Evolutionary conservation across 2,113 vertebrate genomes (phyloP).

Genomic region (Eubucco bourcierii): DNA sequence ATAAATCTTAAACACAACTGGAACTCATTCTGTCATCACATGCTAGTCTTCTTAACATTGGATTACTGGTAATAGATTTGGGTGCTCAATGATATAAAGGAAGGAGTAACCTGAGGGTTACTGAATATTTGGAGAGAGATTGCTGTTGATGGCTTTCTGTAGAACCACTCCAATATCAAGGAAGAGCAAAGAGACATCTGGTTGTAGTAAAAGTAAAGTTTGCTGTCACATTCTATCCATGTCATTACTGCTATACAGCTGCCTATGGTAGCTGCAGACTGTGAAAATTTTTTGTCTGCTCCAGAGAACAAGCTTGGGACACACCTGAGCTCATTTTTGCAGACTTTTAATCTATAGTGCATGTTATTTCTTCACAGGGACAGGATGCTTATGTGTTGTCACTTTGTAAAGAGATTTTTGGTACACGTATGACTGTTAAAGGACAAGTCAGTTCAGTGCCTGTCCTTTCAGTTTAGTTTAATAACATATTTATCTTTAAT

Average conservation of each 20-base stretch:
- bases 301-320: background rate
- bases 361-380: background rate
- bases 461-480: background rate
- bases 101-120: background rate
- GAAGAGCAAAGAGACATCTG: background rate
- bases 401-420: background rate
- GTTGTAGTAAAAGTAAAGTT: background rate
- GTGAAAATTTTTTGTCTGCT: background rate
- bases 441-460: background rate
- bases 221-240: background rate
- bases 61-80: background rate
- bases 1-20: background rate
- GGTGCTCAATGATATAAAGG: background rate
- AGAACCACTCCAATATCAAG: background rate
- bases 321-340: background rate
- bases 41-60: background rate
- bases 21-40: background rate
- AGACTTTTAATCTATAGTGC: background rate
- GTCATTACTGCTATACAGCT: background rate
- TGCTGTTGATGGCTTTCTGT: background rate
- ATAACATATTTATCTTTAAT: constrained; percentile 1
- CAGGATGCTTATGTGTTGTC: background rate
- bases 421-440: background rate
- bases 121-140: background rate
- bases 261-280: background rate